Base-by-base conservation (phyloP, 2,888 invertebrate species). In the Spisula solida region DNA sequence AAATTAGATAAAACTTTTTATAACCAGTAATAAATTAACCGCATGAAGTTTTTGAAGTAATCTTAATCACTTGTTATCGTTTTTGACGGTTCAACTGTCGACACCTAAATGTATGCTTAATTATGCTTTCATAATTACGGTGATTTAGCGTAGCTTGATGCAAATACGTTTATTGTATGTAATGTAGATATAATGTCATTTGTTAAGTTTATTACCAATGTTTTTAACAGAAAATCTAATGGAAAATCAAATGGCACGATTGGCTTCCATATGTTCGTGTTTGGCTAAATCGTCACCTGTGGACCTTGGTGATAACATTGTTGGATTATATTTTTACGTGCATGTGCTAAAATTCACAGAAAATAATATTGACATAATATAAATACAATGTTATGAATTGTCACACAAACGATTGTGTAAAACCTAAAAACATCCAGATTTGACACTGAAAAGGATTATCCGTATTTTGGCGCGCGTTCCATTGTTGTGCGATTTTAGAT, bases 381-480 rank as follows among this genome's bases (percentile, higher is more conserved):
- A 8, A n/a, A 70, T 6, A 70, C 31, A 16, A 31, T 70, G 29
- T 31, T 31, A 14, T 70, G 5, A n/a, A 70, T 70, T 70, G 70
- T 10, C 25, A 31, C 70, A 10, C 70, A 70, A 70, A 70, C 14
- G 16, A 31, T 70, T 29, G 31, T 70, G 14, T 70, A 31, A 70
- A 70, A 70, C 31, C 31, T 10, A 4, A 5, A 70, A 70, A n/a
- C 60, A 20, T 12, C n/a, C 31, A 14, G 8, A 16, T 1, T 70
- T 31, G 25, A n/a, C 29, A 29, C 10, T 1, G 12, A 31, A 70
- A 31, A 8, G 41, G 48, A 47, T 79, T 79, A 41, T 10, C 41
- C 79, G 48, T 47, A 47, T n/a, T 48, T 78, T 78, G 31, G 75
- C 70, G 84, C 84, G 48, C 78, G 84, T 84, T 84, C 78, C 79